A percentile compares a stretch with the other conserved stretches of the same genome.
phyloP scores from a whole-genome alignment of 2,113 vertebrate species.

The Trochalopteron elliotii region DNA sequence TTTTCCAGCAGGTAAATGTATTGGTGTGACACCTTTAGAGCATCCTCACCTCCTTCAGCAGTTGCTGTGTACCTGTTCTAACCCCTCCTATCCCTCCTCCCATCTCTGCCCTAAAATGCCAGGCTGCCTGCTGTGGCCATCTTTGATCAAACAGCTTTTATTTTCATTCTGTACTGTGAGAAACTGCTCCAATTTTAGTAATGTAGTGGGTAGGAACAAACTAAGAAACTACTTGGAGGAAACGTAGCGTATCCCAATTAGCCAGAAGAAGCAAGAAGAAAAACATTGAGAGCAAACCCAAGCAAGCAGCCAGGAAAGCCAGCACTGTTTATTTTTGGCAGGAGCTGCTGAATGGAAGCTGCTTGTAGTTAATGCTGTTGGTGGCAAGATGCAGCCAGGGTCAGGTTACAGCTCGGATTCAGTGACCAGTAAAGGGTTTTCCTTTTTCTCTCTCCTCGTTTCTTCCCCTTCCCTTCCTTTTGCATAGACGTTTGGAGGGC shows the following conservation, averaged over 20 bases:
- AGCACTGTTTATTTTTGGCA: conserved; percentile 66
- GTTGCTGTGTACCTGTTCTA: neutral
- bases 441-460: neutral
- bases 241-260: conserved; percentile 13
- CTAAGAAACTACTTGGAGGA: conserved; percentile 1
- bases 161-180: neutral
- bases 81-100: neutral
- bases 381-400: conserved; percentile 43
- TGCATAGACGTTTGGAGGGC: neutral
- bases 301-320: conserved; percentile 53
- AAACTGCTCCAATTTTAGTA: neutral
- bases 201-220: neutral
- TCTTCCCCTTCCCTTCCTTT: neutral
- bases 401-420: conserved; percentile 60
- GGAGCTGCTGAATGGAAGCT: conserved; percentile 66
- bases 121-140: neutral
- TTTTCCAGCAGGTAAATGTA: neutral
- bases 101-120: neutral
- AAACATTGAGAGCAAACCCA: conserved; percentile 25
- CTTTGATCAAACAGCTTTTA: neutral
- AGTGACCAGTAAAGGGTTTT: conserved; percentile 19
- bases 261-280: conserved; percentile 33
- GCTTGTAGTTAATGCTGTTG: conserved; percentile 58
- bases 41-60: neutral
- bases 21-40: neutral